phyloP scores from a whole-genome alignment of 1,140 invertebrate genomes.

The Andrena cerasifolii region DNA sequence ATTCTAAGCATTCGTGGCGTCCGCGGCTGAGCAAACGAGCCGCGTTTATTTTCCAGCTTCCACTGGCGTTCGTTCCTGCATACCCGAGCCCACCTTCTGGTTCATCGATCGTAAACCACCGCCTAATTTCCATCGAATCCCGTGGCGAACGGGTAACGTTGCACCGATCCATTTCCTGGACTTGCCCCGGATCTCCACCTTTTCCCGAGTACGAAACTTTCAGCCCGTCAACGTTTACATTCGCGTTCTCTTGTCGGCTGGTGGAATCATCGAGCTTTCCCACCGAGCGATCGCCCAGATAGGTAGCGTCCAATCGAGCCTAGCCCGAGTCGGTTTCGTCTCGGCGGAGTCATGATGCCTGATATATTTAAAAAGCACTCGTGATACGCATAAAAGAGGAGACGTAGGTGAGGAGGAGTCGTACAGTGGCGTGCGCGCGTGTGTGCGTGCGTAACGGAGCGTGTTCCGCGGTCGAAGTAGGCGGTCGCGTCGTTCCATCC shows the following conservation, averaged over 20 bases:
- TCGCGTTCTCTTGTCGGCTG: no score
- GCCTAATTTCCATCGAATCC: neutral
- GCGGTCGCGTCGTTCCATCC: constrained; percentile 62
- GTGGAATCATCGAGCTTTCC: no score
- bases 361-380: constrained; percentile 52
- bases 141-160: no score
- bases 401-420: neutral
- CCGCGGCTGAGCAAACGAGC: constrained; percentile 31
- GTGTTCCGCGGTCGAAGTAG: constrained; percentile 65
- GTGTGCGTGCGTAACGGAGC: constrained; percentile 60
- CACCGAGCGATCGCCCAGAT: constrained; percentile 17
- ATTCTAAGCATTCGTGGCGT: constrained; percentile 51
- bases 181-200: neutral
- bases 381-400: constrained; percentile 39
- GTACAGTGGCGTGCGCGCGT: constrained; percentile 29
- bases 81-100: no score
- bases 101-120: neutral
- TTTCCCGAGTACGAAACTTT: no score
- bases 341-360: neutral
- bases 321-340: neutral
- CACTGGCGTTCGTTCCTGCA: neutral
- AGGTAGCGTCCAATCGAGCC: neutral
- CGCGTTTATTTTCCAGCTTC: constrained; percentile 26
- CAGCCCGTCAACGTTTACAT: no score
- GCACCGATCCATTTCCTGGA: neutral